Conservation (phyloP, 2,797 vertebrate species). For the Graptemys geographica region DNA sequence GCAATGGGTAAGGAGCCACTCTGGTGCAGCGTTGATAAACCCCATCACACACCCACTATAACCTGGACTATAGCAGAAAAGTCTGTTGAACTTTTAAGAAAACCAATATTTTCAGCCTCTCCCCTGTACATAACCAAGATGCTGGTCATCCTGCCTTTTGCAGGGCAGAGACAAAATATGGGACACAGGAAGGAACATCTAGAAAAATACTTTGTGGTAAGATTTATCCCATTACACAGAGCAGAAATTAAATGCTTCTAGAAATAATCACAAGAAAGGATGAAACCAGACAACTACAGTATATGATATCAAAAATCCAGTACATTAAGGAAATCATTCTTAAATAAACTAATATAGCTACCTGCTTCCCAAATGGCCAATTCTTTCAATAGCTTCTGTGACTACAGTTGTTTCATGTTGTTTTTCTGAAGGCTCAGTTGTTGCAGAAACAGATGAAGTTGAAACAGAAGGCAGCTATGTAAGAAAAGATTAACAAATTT, state of each 20-base stretch:
- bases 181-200: not conserved
- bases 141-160: not conserved
- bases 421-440: constrained; percentile 24
- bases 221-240: not conserved
- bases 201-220: not conserved
- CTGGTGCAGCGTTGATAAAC: not conserved
- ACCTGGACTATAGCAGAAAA: not conserved
- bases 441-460: constrained; percentile 8
- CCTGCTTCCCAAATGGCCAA: constrained; percentile 88
- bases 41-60: not conserved
- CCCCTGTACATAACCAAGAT: not conserved
- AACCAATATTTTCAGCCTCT: not conserved
- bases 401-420: constrained; percentile 76
- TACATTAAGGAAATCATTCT: not conserved
- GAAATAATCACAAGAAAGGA: not conserved
- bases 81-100: not conserved
- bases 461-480: constrained; percentile 33
- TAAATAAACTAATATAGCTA: constrained; percentile 54
- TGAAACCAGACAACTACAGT: not conserved
- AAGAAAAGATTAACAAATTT: not conserved
- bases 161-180: not conserved
- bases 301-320: not conserved
- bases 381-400: constrained; percentile 84
- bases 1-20: too few species aligned
- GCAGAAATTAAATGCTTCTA: not conserved